phyloP scores from a whole-genome alignment of 2,797 vertebrate genomes.

The Trachops cirrhosus region DNA sequence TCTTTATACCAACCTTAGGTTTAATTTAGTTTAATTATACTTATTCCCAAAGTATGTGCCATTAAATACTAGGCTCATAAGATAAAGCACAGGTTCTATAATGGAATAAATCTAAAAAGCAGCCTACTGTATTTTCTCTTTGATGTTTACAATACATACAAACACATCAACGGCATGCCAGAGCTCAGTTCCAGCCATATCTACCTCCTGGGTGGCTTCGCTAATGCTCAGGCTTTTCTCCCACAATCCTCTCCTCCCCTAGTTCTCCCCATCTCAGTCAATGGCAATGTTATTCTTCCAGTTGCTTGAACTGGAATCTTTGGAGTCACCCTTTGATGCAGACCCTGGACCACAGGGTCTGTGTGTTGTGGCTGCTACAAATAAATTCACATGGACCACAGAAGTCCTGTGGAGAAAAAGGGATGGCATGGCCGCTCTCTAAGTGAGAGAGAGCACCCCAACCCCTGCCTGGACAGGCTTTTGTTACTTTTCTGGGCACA shows the following conservation, averaged over 20 bases:
- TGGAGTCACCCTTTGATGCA: neutral
- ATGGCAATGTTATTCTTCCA: neutral
- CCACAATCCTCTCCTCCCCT: neutral
- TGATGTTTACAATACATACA: neutral
- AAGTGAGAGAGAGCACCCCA: no score
- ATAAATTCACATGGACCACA: no score
- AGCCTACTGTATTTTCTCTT: neutral
- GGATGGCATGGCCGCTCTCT: no score
- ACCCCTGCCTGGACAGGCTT: no score
- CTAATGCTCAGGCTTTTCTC: neutral
- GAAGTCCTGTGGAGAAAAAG: no score
- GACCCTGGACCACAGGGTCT: no score
- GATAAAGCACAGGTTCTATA: neutral
- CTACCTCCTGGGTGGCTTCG: neutral
- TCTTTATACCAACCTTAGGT: neutral
- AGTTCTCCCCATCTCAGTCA: neutral
- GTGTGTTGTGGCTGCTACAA: no score
- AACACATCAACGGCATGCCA: neutral
- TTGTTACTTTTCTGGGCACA: no score
- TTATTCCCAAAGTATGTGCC: neutral
- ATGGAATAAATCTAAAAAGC: neutral
- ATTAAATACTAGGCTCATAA: neutral
- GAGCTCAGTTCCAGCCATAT: neutral
- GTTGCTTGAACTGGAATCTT: neutral
- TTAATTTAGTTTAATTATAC: constrained; percentile 3